These are phyloP conservation scores for Paraescarpia echinospica DNA, from an alignment of 1,140 invertebrate genomes.

Conservation along the genomic window DNA sequence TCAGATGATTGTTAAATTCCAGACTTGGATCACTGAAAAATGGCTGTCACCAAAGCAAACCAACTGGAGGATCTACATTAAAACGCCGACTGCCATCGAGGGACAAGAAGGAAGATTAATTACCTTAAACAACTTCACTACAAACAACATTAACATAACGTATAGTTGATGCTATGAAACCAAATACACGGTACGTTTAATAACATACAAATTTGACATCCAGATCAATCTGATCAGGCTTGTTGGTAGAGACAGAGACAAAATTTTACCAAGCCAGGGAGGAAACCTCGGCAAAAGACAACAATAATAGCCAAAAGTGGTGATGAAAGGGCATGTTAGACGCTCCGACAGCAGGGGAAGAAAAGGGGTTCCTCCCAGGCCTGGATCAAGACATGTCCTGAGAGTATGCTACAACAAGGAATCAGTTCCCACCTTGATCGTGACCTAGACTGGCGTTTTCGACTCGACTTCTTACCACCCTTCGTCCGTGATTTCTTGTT, in stretches of 20 bases:
- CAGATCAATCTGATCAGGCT: background rate
- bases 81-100: background rate
- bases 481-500: background rate
- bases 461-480: slow-evolving; percentile 32
- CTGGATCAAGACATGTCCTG: background rate
- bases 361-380: background rate
- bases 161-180: background rate
- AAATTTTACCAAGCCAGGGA: background rate
- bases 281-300: background rate
- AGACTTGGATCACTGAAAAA: background rate
- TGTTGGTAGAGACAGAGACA: background rate
- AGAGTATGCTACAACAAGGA: background rate
- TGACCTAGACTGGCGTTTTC: slow-evolving; percentile 30
- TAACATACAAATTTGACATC: background rate
- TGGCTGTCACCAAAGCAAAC: background rate
- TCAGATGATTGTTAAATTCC: no score
- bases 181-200: background rate
- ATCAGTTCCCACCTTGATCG: slow-evolving; percentile 25
- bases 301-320: background rate
- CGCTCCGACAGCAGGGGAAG: background rate
- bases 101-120: background rate
- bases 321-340: background rate
- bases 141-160: background rate
- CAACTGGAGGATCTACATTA: background rate
- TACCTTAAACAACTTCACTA: background rate